phyloP scores from a whole-genome alignment of 1,140 invertebrate species.

The Drosophila bocqueti region DNA sequence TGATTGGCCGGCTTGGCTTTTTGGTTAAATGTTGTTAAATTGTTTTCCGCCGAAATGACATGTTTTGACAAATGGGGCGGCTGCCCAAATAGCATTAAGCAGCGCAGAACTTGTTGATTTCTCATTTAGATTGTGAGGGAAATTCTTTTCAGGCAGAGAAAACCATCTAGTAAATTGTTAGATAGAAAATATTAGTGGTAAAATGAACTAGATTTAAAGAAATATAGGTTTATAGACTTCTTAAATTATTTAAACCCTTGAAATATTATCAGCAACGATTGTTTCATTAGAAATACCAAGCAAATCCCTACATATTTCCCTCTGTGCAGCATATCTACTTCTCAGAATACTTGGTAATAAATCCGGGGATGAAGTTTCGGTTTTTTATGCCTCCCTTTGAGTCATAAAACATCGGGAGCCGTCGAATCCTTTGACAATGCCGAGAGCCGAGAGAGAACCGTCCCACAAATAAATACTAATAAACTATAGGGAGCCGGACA shows the following conservation, averaged over 20 bases:
- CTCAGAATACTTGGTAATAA: slow-evolving; percentile 19
- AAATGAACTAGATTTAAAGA: too few species aligned
- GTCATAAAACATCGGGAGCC: slow-evolving; percentile 51
- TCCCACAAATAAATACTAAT: slow-evolving; percentile 78
- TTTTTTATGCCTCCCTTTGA: slow-evolving; percentile 29
- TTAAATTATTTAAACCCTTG: not conserved
- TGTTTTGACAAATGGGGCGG: slow-evolving; percentile 75
- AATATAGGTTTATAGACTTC: not conserved
- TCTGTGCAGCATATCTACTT: slow-evolving; percentile 1
- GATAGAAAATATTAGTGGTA: not conserved
- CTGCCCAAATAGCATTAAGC: slow-evolving; percentile 22
- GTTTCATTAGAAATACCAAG: not conserved
- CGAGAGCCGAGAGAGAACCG: slow-evolving; percentile 16
- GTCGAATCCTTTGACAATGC: slow-evolving; percentile 57
- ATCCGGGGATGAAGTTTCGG: slow-evolving; percentile 41
- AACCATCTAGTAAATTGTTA: not conserved
- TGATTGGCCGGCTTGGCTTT: slow-evolving; percentile 72
- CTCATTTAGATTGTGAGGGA: slow-evolving; percentile 23
- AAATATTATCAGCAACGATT: not conserved
- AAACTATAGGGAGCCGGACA: slow-evolving; percentile 53
- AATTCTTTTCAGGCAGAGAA: not conserved
- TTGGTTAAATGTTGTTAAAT: slow-evolving; percentile 71
- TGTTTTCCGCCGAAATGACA: slow-evolving; percentile 74
- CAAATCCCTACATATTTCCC: not conserved
- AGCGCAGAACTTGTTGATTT: slow-evolving; percentile 31